Conservation (phyloP, 2,888 invertebrate genomes). For the Pseudococcus longispinus region DNA sequence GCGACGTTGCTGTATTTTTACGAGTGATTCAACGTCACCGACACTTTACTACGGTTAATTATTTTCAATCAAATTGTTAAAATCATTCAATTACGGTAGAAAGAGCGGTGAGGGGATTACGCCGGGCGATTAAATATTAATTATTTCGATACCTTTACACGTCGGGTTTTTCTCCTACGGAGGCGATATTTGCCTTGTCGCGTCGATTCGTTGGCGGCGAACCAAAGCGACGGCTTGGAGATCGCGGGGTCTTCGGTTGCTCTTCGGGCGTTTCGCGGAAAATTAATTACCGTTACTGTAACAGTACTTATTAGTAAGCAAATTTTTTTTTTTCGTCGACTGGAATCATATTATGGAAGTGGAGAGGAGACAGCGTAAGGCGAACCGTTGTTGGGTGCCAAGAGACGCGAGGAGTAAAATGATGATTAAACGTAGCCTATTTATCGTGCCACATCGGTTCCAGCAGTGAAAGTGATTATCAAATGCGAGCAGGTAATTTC, state of each 20-base stretch:
- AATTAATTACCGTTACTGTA: conserved; percentile 3
- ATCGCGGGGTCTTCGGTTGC: neutral
- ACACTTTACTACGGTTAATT: neutral
- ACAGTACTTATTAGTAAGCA: neutral
- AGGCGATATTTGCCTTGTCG: neutral
- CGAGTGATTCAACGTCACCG: neutral
- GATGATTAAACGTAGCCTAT: conserved; percentile 42
- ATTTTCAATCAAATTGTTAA: neutral
- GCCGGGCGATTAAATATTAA: neutral
- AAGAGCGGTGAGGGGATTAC: neutral
- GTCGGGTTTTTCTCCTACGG: neutral
- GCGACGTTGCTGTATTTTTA: neutral
- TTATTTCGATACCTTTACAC: neutral
- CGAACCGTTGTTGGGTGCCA: neutral
- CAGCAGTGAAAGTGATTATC: conserved; percentile 55
- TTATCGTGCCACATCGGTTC: conserved; percentile 46
- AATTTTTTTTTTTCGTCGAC: neutral
- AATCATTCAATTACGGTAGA: neutral
- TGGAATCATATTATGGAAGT: neutral
- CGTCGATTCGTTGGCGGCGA: neutral
- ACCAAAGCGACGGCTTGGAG: neutral
- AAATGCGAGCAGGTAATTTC: conserved; percentile 21
- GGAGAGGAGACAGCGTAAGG: neutral
- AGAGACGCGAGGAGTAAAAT: neutral
- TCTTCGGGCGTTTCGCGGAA: neutral